These are phyloP conservation scores for Discoglossus pictus DNA, from an alignment of 2,797 vertebrate species.

Conservation along the genomic window DNA sequence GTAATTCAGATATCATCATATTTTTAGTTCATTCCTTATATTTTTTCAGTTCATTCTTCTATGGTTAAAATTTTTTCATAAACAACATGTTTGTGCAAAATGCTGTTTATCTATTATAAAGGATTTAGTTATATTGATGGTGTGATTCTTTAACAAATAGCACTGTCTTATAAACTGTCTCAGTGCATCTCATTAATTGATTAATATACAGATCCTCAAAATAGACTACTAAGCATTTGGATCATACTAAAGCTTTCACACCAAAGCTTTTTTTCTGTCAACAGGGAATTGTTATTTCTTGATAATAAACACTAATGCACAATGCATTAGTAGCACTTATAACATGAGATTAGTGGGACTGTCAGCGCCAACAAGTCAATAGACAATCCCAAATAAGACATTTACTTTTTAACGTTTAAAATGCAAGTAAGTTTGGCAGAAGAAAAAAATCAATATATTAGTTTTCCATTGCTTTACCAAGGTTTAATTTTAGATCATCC, in stretches of 20 bases:
- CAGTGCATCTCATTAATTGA: slow-evolving; percentile 39
- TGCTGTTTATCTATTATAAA: no score
- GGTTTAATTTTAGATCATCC: no score
- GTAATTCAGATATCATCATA: no score
- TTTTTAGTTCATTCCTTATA: no score
- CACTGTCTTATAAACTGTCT: no score
- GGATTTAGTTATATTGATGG: no score
- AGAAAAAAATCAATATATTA: slow-evolving; percentile 14
- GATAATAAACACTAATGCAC: slow-evolving; percentile 32
- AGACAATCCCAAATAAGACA: neutral
- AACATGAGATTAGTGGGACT: slow-evolving; percentile 15
- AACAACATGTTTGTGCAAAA: no score
- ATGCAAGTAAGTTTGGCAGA: neutral
- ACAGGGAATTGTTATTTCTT: slow-evolving; percentile 23
- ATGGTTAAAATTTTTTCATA: no score
- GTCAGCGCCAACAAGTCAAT: slow-evolving; percentile 20
- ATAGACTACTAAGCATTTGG: slow-evolving; percentile 22
- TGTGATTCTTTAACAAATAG: no score
- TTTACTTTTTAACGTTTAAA: neutral
- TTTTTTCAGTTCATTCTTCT: no score
- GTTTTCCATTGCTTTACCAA: neutral
- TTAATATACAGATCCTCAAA: slow-evolving; percentile 19
- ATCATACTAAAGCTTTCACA: slow-evolving; percentile 18
- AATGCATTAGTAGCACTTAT: slow-evolving; percentile 40
- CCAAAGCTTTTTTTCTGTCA: slow-evolving; percentile 12